Conservation (phyloP, 2,888 invertebrate genomes). For the Microplitis deprimator region DNA sequence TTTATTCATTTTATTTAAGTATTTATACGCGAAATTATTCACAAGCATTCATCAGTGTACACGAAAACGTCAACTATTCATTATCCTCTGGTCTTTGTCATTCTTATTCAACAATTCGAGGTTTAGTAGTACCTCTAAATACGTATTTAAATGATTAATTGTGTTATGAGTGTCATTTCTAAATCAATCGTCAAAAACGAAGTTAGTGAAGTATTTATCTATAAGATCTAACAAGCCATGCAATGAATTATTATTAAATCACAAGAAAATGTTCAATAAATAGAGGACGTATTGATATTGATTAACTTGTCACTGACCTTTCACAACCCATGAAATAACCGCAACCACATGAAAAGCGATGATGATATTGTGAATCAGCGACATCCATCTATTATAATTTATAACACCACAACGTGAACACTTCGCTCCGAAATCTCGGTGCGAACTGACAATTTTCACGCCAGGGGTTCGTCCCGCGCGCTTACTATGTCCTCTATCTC, state of each 20-base stretch:
- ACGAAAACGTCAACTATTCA: too few species aligned
- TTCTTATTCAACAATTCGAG: too few species aligned
- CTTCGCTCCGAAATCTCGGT: slow-evolving; percentile 68
- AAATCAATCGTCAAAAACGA: too few species aligned
- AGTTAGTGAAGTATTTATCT: too few species aligned
- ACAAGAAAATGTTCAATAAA: neutral
- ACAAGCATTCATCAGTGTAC: too few species aligned
- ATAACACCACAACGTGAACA: slow-evolving; percentile 63
- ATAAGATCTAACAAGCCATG: too few species aligned
- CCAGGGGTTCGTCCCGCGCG: slow-evolving; percentile 38
- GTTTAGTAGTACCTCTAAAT: too few species aligned
- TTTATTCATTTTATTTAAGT: too few species aligned
- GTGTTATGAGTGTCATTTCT: too few species aligned
- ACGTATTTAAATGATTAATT: too few species aligned
- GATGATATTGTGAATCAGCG: slow-evolving; percentile 65
- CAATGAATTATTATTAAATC: neutral
- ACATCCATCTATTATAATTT: slow-evolving; percentile 69
- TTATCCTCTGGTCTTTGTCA: too few species aligned
- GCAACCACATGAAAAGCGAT: slow-evolving; percentile 61
- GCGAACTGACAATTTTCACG: slow-evolving; percentile 59
- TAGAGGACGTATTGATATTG: neutral
- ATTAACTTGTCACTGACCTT: slow-evolving; percentile 64
- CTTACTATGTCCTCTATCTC: slow-evolving; percentile 34
- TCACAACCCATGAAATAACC: slow-evolving; percentile 58
- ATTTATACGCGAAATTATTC: too few species aligned